Evolutionary conservation across 2,113 vertebrate genomes (phyloP), one percentile per base, ranked within the genome.

Genomic region (Psilopsiagon aymara): DNA sequence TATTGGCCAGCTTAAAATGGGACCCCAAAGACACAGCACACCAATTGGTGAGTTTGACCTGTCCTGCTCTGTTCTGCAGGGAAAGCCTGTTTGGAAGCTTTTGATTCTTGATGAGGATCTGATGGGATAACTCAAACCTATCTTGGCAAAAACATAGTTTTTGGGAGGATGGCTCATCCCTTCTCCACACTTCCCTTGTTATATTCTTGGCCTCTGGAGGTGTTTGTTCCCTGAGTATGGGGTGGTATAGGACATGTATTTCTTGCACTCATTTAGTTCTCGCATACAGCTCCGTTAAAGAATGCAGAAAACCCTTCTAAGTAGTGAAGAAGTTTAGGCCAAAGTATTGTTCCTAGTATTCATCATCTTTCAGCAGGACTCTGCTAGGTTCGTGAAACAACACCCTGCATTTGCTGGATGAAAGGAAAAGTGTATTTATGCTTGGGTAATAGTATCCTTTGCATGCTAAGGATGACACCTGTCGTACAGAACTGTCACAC

Each of bases 21-120:
- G 98, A 19, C 98, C 98, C 59, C 98, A 99, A 92, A 98, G 99
- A 92, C 99, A 99, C 98, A 99, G 99, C 98, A 99, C 99, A 77
- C 99, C 99, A 66, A 99, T 99, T 75, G 99, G 99, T 99, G 96
- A 95, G 99, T 98, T 59, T 33, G 29, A n/a, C n/a, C 41, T 0
- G 0, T 29, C 21, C 29, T n/a, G 12, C 52, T 88, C 19, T 55
- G 14, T 55, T 84, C 62, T 78, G 33, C 46, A 28, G 1, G 33
- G 39, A 52, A 80, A 90, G 16, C 59, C 31, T 75, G 13, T 51
- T 71, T 6, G 21, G 28, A 86, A 92, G 28, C 13, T 84, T 67
- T 82, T 75, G 35, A 37, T 83, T 86, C 71, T 68, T 88, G 53
- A 17, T 78, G 33, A 37, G 51, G 35, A 64, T 84, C 39, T 57